Evolutionary conservation across 2,113 vertebrate genomes (phyloP).

Genomic region (Chloropsis cyanopogon): DNA sequence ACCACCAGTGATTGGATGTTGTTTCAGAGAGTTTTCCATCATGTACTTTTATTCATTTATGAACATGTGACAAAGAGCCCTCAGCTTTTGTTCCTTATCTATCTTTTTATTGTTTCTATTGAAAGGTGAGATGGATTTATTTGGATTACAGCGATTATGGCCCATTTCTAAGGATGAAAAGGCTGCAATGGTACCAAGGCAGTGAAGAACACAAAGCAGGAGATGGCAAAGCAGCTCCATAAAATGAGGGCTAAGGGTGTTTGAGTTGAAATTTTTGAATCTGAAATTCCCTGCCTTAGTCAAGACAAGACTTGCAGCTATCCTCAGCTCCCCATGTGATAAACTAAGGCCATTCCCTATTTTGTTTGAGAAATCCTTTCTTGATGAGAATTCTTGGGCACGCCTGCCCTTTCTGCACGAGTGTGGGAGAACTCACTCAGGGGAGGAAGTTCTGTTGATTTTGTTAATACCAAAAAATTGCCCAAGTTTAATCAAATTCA

Average conservation of each 20-base stretch:
- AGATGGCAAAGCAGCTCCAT: neutral
- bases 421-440: neutral
- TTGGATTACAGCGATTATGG: neutral
- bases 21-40: neutral
- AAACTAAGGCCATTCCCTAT: neutral
- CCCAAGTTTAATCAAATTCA: neutral
- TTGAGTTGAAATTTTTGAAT: neutral
- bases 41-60: neutral
- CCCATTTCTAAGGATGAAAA: neutral
- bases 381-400: neutral
- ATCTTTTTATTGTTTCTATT: neutral
- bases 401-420: neutral
- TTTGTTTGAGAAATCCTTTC: neutral
- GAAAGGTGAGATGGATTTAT: neutral
- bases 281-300: neutral
- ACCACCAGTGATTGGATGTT: neutral
- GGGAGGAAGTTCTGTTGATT: neutral
- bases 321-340: neutral
- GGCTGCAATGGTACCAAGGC: neutral
- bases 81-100: neutral
- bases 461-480: neutral
- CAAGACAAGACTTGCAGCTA: neutral
- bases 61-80: neutral
- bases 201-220: neutral
- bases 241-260: neutral